These are phyloP conservation scores for Brachirus orientalis DNA, from an alignment of 2,113 vertebrate species.

Conservation along the genomic window DNA sequence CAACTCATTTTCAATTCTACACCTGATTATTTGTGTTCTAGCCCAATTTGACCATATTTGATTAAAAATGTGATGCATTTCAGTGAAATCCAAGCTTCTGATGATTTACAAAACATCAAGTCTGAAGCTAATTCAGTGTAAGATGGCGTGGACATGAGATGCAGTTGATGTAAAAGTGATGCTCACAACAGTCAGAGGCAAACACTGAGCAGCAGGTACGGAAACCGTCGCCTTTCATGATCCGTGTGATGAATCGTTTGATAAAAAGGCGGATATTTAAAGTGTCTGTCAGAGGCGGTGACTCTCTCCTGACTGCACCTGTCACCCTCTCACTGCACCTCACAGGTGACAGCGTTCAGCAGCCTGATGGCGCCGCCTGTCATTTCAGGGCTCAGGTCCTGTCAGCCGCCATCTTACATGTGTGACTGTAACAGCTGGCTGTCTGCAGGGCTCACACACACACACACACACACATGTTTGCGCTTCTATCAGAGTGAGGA, in stretches of 20 bases:
- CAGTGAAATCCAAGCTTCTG: too few species aligned
- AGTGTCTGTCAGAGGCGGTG: slow-evolving; percentile 7
- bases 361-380: slow-evolving; percentile 28
- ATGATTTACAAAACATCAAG: too few species aligned
- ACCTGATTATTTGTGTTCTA: too few species aligned
- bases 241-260: not conserved
- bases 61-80: too few species aligned
- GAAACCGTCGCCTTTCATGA: not conserved
- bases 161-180: too few species aligned
- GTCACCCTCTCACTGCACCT: slow-evolving; percentile 7
- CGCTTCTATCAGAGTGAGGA: too few species aligned
- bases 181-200: too few species aligned
- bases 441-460: slow-evolving; percentile 3
- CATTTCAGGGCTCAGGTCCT: slow-evolving; percentile 45
- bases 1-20: too few species aligned
- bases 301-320: too few species aligned
- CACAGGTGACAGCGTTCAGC: slow-evolving; percentile 29
- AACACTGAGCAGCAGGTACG: not conserved
- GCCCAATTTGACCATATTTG: too few species aligned
- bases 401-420: slow-evolving; percentile 34
- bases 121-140: too few species aligned
- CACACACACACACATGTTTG: not conserved
- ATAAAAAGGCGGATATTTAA: slow-evolving; percentile 2
- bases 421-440: slow-evolving; percentile 54
- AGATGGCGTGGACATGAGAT: too few species aligned